Base-by-base conservation (phyloP, 2,797 vertebrate species). In the Ceyx erithaca region DNA sequence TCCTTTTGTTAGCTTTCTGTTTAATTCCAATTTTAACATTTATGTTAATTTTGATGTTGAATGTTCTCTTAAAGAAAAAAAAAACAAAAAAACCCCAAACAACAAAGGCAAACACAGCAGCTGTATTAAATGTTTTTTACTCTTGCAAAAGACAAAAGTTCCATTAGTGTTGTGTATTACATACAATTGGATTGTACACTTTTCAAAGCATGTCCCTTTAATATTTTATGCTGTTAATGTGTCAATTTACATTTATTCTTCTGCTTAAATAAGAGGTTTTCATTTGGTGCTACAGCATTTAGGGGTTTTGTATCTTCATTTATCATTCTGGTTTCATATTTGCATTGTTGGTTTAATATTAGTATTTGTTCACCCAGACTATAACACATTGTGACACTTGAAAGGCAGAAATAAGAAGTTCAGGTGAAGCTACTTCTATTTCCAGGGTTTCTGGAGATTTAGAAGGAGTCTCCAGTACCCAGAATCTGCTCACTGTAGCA, bases 101-200 rank as follows among this genome's bases (percentile, higher is more conserved):
- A 49, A 49, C 48, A 49, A 14, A 51, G 25, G 1, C 13, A 31
- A 33, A 6, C 12, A 31, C 11, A 52, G 10, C 45, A 75, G 25
- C 46, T 80, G 10, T 80, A 46, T 18, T 75, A 61, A 80, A 14
- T 52, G 18, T 49, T 2, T 78, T 87, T 83, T n/a, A 48, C 12
- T 80, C 23, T 66, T 85, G 31, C 13, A 76, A 11, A 57, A 28
- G 43, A 10, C 31, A 25, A 14, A 73, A 45, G 51, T 85, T 85
- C 59, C 59, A 33, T 48, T 66, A 31, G 31, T 75, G 68, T 51
- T 59, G 40, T 89, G 23, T 59, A 14, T 72, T 71, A 40, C 35
- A 23, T 82, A 28, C 43, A 33, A 3, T 85, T 96, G 78, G 69
- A 69, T 40, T 95, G 81, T 85, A 89, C 92, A 80, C 41, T 89